These are phyloP conservation scores for Coelopa pilipes DNA, from an alignment of 2,888 invertebrate genomes.

Conservation along the genomic window DNA sequence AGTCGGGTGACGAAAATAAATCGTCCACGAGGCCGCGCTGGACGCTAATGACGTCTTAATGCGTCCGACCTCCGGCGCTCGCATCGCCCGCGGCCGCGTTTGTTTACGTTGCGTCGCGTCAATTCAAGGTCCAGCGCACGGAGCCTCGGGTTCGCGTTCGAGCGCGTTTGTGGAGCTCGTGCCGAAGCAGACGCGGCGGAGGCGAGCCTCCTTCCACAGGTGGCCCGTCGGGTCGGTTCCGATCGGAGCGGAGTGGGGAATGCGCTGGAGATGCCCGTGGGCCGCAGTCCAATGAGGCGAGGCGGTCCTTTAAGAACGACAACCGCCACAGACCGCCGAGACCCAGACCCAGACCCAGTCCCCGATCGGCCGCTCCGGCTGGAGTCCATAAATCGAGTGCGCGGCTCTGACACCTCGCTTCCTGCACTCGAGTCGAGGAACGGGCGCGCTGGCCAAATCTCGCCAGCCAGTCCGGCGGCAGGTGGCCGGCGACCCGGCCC, in stretches of 20 bases:
- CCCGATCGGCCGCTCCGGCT: background rate
- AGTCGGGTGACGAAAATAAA: too few species aligned
- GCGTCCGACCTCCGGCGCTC: too few species aligned
- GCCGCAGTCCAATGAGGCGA: too few species aligned
- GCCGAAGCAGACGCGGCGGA: background rate
- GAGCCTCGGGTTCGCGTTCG: background rate
- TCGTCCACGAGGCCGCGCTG: too few species aligned
- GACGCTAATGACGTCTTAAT: too few species aligned
- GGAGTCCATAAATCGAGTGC: too few species aligned
- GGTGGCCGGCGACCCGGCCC: background rate
- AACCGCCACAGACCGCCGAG: too few species aligned
- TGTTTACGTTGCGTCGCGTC: background rate
- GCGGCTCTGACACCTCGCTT: background rate
- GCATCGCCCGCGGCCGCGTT: background rate
- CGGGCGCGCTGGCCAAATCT: background rate
- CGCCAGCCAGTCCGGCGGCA: background rate
- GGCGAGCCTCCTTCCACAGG: constrained; percentile 1
- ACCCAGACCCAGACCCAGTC: too few species aligned
- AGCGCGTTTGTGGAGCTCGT: background rate
- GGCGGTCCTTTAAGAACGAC: too few species aligned
- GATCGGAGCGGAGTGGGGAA: background rate
- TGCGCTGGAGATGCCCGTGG: background rate
- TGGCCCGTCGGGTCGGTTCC: background rate
- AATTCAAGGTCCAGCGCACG: background rate
- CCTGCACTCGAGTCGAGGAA: background rate